Conservation (phyloP, 2,113 vertebrate genomes). For the Albula goreensis region DNA sequence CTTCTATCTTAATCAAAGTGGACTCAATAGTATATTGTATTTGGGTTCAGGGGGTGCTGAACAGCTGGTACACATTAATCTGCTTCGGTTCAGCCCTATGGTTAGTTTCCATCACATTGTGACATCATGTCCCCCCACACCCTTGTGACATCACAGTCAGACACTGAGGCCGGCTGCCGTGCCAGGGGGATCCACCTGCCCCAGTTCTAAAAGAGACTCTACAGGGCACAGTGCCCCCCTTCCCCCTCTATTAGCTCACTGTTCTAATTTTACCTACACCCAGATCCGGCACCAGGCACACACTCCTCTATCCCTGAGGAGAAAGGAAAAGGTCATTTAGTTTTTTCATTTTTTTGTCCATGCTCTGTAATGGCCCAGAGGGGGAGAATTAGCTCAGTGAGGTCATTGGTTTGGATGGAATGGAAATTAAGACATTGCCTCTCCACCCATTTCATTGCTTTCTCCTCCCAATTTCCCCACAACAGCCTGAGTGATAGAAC, state of each 20-base stretch:
- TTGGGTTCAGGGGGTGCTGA: not conserved
- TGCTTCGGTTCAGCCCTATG: not conserved
- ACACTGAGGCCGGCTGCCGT: not conserved
- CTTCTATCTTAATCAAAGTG: not conserved
- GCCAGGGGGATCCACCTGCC: not conserved
- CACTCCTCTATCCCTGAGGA: too few species aligned
- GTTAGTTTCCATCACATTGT: not conserved
- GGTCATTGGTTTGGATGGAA: not conserved
- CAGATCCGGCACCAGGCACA: too few species aligned
- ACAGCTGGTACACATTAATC: not conserved
- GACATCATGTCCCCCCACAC: not conserved
- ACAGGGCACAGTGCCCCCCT: not conserved
- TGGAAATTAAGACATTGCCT: not conserved
- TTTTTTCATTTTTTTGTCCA: not conserved
- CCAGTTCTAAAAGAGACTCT: not conserved
- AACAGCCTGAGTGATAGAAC: not conserved
- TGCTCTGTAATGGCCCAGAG: not conserved
- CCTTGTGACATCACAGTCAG: not conserved
- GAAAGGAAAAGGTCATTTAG: too few species aligned
- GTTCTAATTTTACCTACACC: not conserved
- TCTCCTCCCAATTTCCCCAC: not conserved
- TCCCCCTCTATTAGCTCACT: not conserved
- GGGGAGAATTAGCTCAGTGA: not conserved
- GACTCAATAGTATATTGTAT: not conserved
- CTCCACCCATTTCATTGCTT: not conserved